Evolutionary conservation across 2,113 vertebrate genomes (phyloP), one percentile per base, ranked within the genome.

Genomic region (Phaethornis superciliosus): DNA sequence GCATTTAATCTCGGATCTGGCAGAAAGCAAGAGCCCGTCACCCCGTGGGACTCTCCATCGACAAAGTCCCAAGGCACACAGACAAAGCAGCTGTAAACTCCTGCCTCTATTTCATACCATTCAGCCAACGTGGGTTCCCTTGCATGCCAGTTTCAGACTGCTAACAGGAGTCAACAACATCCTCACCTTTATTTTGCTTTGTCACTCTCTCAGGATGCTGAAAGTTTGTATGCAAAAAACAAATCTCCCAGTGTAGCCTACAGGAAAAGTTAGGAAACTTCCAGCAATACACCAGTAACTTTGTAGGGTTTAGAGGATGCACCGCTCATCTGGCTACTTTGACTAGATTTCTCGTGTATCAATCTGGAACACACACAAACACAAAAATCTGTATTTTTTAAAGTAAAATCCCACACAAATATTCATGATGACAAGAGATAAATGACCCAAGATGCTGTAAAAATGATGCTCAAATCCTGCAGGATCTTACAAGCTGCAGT

Each of bases 161-260:
- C 49, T 65, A 80, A 55, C 14, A 22, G 70, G 51, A 63, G 75
- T 2, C 54, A 14, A 35, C 33, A 27, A 4, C 3, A 15, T 44
- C 33, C n/a, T n/a, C 74, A 32, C 27, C 0, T 1, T 10, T 14
- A 3, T 15, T 35, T 3, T 28, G 27, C 24, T 47, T 28, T 40
- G 16, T 13, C 42, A 13, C 51, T 58, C 51, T 30, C 20, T 6
- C 60, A 40, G 69, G 27, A 1, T 63, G 60, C 51, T 84, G n/a
- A 1, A 49, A 40, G 26, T 47, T 30, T n/a, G 37, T 8, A 17
- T 0, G 0, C 0, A 5, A 52, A 44, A 28, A 75, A 24, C 1
- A 4, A n/a, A 62, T 32, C 40, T 35, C 52, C 40, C 12, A 3
- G 21, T 1, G 12, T 1, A 37, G 35, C 9, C 19, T 15, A 5